Evolutionary conservation across 2,888 invertebrate species (phyloP), one percentile per base, ranked within the genome.

Genomic region (Melitaea athalia): DNA sequence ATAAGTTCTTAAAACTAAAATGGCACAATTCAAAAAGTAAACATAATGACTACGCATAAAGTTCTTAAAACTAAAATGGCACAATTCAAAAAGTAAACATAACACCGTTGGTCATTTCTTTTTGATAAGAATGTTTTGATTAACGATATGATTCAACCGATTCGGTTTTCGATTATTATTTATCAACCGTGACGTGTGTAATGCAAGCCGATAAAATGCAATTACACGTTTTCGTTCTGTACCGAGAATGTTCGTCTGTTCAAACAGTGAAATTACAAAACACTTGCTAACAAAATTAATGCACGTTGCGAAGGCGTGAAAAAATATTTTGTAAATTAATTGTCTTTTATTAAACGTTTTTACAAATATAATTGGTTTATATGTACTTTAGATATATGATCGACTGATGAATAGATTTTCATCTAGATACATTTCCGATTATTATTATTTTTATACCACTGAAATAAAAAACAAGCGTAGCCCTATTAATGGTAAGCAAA

Each of bases 241-340:
- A 31, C 55, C 47, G 31, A 43, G 47, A 55, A 61, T 47, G 33
- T 42, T 61, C 47, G 45, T n/a, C 45, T 61, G 33, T 53, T 6
- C n/a, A 17, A 10, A 60, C 52, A 59, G 17, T 14, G 31, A 42
- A 24, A 47, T 57, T 66, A 61, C 49, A 17, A 66, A 66, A 66
- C 55, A 66, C 66, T 66, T 47, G 33, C 10, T 38, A 42, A 57
- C 11, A 3, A 15, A 57, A 38, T 38, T 42, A 15, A 42, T 6
- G 1, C 11, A 10, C 15, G 52, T 52, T 52, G 52, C 52, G 24
- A 17, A 17, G 52, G 17, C 5, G 14, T 49, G 47, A 49, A n/a
- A n/a, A 49, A 49, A 11, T 11, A 0, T 45, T 45, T 45, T 45
- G 45, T 45, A 45, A 45, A 45, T 38, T 3, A 38, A 38, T 45